phyloP scores from a whole-genome alignment of 2,113 vertebrate species.

The Callipepla squamata region DNA sequence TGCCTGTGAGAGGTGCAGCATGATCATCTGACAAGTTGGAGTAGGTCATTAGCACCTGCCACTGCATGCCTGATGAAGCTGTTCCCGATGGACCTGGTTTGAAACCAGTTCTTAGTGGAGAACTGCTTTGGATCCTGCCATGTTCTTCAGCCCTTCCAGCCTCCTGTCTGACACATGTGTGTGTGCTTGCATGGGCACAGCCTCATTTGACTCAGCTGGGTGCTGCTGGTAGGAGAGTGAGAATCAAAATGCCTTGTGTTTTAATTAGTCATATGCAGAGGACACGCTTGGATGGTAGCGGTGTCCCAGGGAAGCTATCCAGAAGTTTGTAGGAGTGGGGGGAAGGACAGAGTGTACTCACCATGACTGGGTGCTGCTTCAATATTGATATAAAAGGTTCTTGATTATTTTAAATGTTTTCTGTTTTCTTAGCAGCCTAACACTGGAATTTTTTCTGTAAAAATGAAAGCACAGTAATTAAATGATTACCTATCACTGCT shows the following conservation, averaged over 20 bases:
- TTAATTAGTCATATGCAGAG: not conserved
- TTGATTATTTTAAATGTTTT: not conserved
- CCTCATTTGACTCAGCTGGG: not conserved
- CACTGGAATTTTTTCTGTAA: not conserved
- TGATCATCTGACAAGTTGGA: not conserved
- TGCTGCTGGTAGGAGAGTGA: not conserved
- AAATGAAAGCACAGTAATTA: not conserved
- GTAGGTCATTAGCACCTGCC: not conserved
- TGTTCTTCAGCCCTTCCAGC: not conserved
- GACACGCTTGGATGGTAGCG: not conserved
- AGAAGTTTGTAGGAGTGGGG: not conserved
- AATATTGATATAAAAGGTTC: not conserved
- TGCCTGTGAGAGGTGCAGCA: not conserved
- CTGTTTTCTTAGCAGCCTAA: not conserved
- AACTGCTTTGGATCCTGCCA: not conserved
- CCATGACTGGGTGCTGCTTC: not conserved
- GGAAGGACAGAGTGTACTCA: not conserved
- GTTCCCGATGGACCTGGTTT: not conserved
- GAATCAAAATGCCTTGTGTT: not conserved
- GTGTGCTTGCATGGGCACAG: not conserved
- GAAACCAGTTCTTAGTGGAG: not conserved
- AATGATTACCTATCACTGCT: not conserved
- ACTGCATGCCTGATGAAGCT: not conserved
- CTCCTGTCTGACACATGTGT: not conserved
- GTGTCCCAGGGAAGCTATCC: not conserved